Base-by-base conservation (phyloP, 2,888 invertebrate genomes). In the Drepanosiphum platanoidis region DNA sequence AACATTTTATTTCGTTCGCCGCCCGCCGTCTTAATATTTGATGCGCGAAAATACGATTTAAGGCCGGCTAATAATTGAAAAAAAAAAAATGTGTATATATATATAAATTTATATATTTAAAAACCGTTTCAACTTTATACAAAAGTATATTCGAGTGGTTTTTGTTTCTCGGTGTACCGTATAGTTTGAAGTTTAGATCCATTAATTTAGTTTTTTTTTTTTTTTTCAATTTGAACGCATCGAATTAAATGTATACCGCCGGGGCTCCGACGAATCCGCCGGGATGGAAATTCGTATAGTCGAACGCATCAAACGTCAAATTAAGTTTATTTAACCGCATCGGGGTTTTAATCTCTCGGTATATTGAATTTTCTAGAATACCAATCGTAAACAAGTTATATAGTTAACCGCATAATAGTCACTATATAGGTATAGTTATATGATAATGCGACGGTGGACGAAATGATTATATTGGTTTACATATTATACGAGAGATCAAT, bases 1-100 rank as follows among this genome's bases (percentile, higher is more conserved):
- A 68, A 75, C 22, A 22, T 84, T 84, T 84, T 77, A 68, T 84
- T 84, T 68, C 39, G 30, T 34, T 15, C 34, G 42, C 42, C 64
- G 3, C 15, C 64, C 64, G 68, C 34, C 46, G 27, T 84, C 66
- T 70, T 84, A 77, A 77, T 84, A 77, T 75, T 68, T 75, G 84
- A 84, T 52, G 68, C 52, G 75, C 36, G 7, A 75, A 64, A 75
- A 83, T 81, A 46, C 72, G 34, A n/a, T 66, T 64, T 36, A 9
- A 11, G 46, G 39, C 64, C 7, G 32, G 34, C 39, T 32, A 42
- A 64, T 27, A 74, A 72, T 46, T n/a, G 9, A 32, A 22, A 46
- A 39, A 42, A 70, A 32, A 80, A 58, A 52, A 36, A 15, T 9
- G n/a, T 27, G 42, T 64, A 58, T n/a, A 75, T 9, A 36, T 75